Conservation (phyloP, 2,888 invertebrate genomes). For the Andrena chrysosceles region DNA sequence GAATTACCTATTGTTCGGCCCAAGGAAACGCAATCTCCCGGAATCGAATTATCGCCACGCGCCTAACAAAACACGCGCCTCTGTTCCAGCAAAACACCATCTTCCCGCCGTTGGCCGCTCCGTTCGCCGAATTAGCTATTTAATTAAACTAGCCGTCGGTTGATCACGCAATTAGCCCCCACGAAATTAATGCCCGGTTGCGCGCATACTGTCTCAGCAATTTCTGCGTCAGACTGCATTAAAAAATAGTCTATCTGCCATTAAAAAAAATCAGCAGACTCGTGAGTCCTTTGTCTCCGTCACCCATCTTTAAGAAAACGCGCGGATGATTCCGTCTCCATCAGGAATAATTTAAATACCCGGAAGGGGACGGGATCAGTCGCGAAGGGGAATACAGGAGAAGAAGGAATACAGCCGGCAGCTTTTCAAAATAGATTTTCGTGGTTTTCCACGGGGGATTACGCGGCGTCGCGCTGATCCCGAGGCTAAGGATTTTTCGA, state of each 20-base stretch:
- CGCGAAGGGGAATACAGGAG: slow-evolving; percentile 9
- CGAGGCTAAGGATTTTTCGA: slow-evolving; percentile 56
- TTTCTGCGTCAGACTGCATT: slow-evolving; percentile 15
- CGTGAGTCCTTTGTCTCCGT: no score
- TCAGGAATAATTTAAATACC: slow-evolving; percentile 18
- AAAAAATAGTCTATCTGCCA: not conserved
- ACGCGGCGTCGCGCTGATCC: slow-evolving; percentile 55
- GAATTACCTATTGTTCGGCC: no score
- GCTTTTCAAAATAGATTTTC: slow-evolving; percentile 57
- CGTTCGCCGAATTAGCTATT: slow-evolving; percentile 52
- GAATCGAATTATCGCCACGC: slow-evolving; percentile 62
- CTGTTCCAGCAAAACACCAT: slow-evolving; percentile 51
- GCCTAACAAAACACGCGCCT: slow-evolving; percentile 59
- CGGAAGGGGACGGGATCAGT: not conserved
- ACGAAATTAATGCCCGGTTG: slow-evolving; percentile 19
- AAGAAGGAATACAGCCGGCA: slow-evolving; percentile 11
- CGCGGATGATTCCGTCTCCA: not conserved
- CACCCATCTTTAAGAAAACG: no score
- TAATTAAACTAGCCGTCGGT: slow-evolving; percentile 55
- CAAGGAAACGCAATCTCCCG: slow-evolving; percentile 8
- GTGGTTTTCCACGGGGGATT: slow-evolving; percentile 55
- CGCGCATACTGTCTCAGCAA: not conserved
- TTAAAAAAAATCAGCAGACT: not conserved
- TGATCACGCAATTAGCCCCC: slow-evolving; percentile 33
- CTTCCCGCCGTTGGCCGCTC: slow-evolving; percentile 23